Evolutionary conservation across 2,797 vertebrate species (phyloP).

Genomic region (Erethizon dorsatum): DNA sequence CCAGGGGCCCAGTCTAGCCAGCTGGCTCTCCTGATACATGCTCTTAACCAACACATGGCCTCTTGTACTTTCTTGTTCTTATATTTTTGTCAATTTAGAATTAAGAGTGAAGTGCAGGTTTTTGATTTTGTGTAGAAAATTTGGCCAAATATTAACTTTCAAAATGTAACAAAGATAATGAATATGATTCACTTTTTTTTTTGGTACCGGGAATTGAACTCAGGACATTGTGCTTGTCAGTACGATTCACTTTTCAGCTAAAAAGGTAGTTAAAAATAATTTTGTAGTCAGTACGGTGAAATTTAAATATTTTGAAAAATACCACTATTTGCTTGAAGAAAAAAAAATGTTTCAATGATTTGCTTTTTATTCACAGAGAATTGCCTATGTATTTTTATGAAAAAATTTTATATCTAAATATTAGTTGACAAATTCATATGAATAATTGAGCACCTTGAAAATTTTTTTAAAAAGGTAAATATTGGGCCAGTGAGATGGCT

Average conservation of each 20-base stretch:
- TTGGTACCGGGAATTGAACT: too few relatives aligned
- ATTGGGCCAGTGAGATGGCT: too few relatives aligned
- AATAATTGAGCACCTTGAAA: neutral
- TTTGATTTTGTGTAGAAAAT: constrained; percentile 1
- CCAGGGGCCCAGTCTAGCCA: neutral
- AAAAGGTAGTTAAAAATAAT: neutral
- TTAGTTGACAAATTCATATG: neutral
- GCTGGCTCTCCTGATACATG: neutral
- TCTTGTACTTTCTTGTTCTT: neutral
- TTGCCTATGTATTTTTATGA: neutral
- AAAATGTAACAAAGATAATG: neutral
- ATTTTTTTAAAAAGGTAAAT: neutral
- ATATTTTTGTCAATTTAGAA: constrained; percentile 5
- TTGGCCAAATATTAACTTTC: neutral
- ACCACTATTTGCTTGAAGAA: neutral
- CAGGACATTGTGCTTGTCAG: too few relatives aligned
- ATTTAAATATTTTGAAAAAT: neutral
- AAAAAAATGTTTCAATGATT: neutral
- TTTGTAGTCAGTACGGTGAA: neutral
- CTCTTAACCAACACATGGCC: neutral
- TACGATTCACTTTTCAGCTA: neutral
- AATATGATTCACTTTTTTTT: neutral
- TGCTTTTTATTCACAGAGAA: neutral
- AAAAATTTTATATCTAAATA: neutral
- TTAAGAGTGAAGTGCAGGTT: neutral